phyloP scores from a whole-genome alignment of 2,888 invertebrate species.

The Amiota communis region DNA sequence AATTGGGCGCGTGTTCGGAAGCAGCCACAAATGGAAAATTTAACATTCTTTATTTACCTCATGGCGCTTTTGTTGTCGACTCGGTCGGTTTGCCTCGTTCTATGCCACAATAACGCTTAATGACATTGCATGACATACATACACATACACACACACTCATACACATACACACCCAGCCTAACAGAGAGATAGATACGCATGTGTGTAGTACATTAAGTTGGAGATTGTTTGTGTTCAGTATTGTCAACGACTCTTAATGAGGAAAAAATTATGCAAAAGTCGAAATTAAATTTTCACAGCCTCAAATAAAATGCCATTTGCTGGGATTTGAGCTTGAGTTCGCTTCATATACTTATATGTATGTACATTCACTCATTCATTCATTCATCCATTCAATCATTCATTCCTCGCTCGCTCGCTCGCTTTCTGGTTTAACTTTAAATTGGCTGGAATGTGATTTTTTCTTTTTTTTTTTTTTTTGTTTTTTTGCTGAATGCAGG shows the following conservation, averaged over 20 bases:
- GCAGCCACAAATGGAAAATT: too few species aligned
- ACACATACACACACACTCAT: constrained; percentile 18
- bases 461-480: too few species aligned
- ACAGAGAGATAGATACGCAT: background rate
- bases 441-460: too few species aligned
- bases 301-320: constrained; percentile 36
- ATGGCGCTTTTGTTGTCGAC: too few species aligned
- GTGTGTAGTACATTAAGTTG: too few species aligned
- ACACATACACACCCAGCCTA: background rate
- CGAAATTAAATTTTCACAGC: constrained; percentile 56
- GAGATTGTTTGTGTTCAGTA: background rate
- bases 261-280: constrained; percentile 64
- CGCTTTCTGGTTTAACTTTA: too few species aligned
- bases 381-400: background rate
- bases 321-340: background rate
- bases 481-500: too few species aligned
- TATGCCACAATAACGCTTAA: constrained; percentile 3
- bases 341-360: background rate
- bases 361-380: background rate
- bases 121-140: background rate
- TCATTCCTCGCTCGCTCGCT: too few species aligned
- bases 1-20: too few species aligned
- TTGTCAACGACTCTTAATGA: constrained; percentile 48
- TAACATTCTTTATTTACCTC: too few species aligned
- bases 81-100: background rate